Evolutionary conservation across 2,888 invertebrate genomes (phyloP).

Genomic region (Ecdyonurus torrentis): DNA sequence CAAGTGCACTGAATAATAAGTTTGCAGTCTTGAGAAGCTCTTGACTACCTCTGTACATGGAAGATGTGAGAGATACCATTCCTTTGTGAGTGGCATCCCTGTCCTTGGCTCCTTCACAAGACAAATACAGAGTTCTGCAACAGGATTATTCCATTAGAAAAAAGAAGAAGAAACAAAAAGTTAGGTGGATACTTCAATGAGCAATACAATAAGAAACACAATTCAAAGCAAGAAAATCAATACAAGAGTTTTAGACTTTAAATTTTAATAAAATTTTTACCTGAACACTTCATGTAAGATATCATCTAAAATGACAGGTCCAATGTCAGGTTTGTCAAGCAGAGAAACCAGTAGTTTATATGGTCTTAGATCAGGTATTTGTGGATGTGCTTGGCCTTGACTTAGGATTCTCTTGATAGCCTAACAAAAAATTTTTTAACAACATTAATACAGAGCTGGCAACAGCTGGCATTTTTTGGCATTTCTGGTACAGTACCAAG

Average conservation of each 20-base stretch:
- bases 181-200: no score
- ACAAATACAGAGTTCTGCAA: slow-evolving; percentile 33
- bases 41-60: slow-evolving; percentile 21
- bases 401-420: slow-evolving; percentile 42
- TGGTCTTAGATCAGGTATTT: slow-evolving; percentile 44
- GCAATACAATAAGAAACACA: not conserved
- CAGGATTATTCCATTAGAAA: not conserved
- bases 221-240: not conserved
- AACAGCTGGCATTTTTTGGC: no score
- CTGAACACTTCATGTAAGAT: slow-evolving; percentile 62
- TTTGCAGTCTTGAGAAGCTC: slow-evolving; percentile 73
- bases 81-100: slow-evolving; percentile 12
- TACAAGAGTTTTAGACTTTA: not conserved
- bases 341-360: slow-evolving; percentile 68
- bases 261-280: slow-evolving; percentile 9
- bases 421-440: no score
- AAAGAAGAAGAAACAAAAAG: no score
- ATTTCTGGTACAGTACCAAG: no score
- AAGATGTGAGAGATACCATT: slow-evolving; percentile 6
- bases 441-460: no score
- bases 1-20: slow-evolving; percentile 62
- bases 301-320: slow-evolving; percentile 55
- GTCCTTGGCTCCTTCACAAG: slow-evolving; percentile 30
- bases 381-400: slow-evolving; percentile 32
- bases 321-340: slow-evolving; percentile 75